These are phyloP conservation scores for Drosophila bocki DNA, from an alignment of 1,140 invertebrate species.

Conservation along the genomic window DNA sequence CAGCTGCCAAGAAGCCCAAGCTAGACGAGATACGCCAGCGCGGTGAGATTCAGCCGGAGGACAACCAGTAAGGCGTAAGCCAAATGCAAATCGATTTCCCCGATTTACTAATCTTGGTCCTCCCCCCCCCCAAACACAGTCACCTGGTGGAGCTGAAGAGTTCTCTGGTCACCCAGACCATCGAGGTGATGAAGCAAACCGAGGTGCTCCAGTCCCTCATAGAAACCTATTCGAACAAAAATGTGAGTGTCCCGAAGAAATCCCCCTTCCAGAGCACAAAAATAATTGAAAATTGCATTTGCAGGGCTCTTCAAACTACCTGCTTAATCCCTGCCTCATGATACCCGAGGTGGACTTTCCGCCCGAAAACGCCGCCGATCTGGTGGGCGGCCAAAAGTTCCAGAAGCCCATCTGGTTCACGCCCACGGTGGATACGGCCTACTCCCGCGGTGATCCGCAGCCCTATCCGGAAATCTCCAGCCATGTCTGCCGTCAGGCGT, in stretches of 20 bases:
- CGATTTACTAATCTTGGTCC: background rate
- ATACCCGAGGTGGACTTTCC: conserved; percentile 84
- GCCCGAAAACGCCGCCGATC: conserved; percentile 78
- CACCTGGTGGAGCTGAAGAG: conserved; percentile 67
- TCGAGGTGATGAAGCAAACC: conserved; percentile 85
- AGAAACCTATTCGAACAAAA: conserved; percentile 83
- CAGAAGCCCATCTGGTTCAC: conserved; percentile 84
- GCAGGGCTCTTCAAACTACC: conserved; percentile 77
- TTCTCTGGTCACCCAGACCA: conserved; percentile 80
- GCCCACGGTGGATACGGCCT: conserved; percentile 68
- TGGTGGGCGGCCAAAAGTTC: conserved; percentile 78
- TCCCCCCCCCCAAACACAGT: conserved; percentile 9
- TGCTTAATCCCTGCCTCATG: conserved; percentile 83
- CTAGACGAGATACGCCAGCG: conserved; percentile 58
- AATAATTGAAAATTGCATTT: background rate
- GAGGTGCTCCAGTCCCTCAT: conserved; percentile 82
- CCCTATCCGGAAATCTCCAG: conserved; percentile 64
- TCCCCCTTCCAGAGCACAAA: too few relatives aligned
- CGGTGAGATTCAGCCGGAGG: conserved; percentile 31
- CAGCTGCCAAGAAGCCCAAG: conserved; percentile 52
- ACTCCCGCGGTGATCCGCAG: conserved; percentile 71
- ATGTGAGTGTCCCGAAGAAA: conserved; percentile 50
- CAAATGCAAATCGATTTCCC: background rate
- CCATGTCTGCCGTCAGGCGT: conserved; percentile 47
- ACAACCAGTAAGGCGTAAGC: conserved; percentile 56